Conservation (phyloP, 2,113 vertebrate genomes). For the Ophiodon elongatus region DNA sequence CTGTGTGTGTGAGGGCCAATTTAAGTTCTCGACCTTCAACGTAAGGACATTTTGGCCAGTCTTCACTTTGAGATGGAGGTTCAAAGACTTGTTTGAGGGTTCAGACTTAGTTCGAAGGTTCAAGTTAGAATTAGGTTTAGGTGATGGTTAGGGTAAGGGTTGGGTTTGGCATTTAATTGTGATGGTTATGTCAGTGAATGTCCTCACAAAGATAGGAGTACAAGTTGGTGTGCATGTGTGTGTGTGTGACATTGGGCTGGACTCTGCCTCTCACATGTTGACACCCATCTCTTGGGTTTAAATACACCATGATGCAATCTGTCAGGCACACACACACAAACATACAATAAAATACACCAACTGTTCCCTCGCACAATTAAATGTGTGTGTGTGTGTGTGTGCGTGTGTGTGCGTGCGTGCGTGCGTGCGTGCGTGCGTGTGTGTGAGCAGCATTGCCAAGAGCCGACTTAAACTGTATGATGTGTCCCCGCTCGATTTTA, state of each 20-base stretch:
- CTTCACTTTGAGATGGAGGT: not conserved
- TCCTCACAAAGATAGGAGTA: not conserved
- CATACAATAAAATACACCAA: conserved; percentile 51
- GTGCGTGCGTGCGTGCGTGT: conserved; percentile 27
- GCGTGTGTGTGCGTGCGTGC: conserved; percentile 35
- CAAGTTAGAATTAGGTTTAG: not conserved
- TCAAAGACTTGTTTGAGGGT: not conserved
- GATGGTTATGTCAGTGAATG: not conserved
- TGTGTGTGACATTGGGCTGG: conserved; percentile 49
- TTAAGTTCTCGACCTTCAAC: too few relatives aligned
- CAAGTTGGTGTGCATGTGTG: not conserved
- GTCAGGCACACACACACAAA: conserved; percentile 55
- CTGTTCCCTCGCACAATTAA: conserved; percentile 50
- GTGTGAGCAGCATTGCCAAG: not conserved
- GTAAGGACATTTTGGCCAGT: not conserved
- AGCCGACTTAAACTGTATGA: conserved; percentile 40
- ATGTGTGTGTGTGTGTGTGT: conserved; percentile 28
- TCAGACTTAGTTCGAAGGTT: not conserved
- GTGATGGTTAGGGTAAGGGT: not conserved
- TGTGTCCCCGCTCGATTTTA: conserved; percentile 38
- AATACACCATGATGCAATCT: conserved; percentile 68
- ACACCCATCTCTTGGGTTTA: conserved; percentile 69
- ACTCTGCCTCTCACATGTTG: conserved; percentile 60
- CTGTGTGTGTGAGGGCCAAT: conserved; percentile 2
- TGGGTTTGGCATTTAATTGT: not conserved